A percentile compares a stretch with the other conserved stretches of the same genome.
Evolutionary conservation across 2,113 vertebrate genomes (phyloP).

Genomic region (Ginglymostoma cirratum): DNA sequence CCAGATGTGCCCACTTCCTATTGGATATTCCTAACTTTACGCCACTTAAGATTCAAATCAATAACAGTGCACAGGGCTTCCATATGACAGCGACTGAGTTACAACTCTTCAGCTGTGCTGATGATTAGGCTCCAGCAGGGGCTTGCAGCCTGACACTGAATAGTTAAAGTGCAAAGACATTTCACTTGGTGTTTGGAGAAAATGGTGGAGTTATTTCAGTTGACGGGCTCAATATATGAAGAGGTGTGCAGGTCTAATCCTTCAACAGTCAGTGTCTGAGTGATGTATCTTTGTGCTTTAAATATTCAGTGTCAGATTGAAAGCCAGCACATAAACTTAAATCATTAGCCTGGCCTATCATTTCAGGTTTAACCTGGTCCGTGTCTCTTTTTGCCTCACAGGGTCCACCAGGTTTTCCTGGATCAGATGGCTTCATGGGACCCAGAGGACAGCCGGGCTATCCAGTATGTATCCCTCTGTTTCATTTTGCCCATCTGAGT

Average conservation of each 20-base stretch:
- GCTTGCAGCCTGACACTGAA: too few species aligned
- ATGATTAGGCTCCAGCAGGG: too few species aligned
- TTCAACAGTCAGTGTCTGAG: not conserved
- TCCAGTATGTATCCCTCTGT: not conserved
- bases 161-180: too few species aligned
- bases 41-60: not conserved
- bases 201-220: not conserved
- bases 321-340: not conserved
- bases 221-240: not conserved
- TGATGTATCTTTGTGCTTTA: not conserved
- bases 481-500: not conserved
- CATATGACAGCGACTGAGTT: not conserved
- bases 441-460: slow-evolving; percentile 59
- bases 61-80: not conserved
- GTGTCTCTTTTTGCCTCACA: slow-evolving; percentile 45
- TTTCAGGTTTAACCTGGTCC: not conserved
- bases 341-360: not conserved
- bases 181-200: not conserved
- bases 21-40: not conserved
- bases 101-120: too few species aligned
- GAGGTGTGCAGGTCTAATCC: not conserved
- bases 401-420: slow-evolving; percentile 65
- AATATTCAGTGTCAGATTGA: not conserved
- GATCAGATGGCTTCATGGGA: slow-evolving; percentile 60
- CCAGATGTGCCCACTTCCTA: not conserved